Conservation (phyloP, 2,888 invertebrate species). For the Labia minor region DNA sequence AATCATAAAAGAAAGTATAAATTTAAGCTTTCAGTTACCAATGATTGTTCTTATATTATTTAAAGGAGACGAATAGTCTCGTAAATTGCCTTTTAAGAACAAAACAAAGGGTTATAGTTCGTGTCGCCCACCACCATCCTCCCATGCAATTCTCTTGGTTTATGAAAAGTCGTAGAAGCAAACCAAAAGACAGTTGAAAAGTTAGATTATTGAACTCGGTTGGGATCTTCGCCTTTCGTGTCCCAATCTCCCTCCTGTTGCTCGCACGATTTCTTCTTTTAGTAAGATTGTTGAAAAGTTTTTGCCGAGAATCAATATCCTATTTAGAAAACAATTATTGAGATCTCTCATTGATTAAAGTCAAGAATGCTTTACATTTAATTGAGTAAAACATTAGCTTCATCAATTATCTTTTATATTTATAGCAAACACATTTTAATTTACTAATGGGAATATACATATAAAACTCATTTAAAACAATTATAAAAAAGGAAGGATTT, state of each 20-base stretch:
- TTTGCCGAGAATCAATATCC: background rate
- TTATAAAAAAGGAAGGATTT: no score
- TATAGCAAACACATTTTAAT: no score
- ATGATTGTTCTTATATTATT: no score
- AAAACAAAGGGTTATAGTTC: background rate
- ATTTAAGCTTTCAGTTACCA: no score
- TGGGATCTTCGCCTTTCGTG: background rate
- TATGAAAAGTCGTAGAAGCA: background rate
- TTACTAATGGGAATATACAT: no score
- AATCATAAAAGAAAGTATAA: no score
- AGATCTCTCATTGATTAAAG: background rate
- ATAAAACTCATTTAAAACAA: no score
- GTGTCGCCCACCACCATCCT: background rate
- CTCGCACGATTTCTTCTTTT: no score
- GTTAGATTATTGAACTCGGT: slow-evolving; percentile 3
- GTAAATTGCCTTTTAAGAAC: background rate
- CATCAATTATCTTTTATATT: no score
- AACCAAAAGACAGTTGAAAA: slow-evolving; percentile 7
- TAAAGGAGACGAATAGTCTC: background rate
- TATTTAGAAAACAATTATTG: background rate
- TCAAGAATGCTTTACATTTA: no score
- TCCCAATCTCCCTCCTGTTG: background rate
- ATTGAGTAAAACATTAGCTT: no score
- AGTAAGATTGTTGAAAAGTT: background rate
- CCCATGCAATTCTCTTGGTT: background rate